phyloP scores from a whole-genome alignment of 2,113 vertebrate genomes.

The Elanoides forficatus region DNA sequence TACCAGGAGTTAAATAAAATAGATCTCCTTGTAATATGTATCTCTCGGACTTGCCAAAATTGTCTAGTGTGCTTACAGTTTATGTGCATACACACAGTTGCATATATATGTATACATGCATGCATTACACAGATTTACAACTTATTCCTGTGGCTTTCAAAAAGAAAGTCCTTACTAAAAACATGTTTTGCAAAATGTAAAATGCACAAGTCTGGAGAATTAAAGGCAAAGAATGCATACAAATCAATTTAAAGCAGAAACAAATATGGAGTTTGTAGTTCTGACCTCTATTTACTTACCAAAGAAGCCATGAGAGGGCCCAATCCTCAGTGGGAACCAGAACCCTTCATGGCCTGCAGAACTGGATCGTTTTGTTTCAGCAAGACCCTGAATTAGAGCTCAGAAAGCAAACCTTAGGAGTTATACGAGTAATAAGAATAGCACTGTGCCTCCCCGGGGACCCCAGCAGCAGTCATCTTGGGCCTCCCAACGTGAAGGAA shows the following conservation, averaged over 20 bases:
- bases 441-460: neutral
- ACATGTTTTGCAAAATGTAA: neutral
- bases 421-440: fast-evolving
- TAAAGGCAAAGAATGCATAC: neutral
- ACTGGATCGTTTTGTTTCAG: neutral
- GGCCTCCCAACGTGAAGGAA: fast-evolving
- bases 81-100: neutral
- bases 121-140: too few species aligned
- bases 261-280: neutral
- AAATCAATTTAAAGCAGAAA: neutral
- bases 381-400: neutral
- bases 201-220: neutral
- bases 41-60: neutral
- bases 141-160: neutral
- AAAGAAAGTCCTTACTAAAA: neutral
- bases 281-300: neutral
- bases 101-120: fast-evolving
- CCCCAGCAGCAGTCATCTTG: neutral
- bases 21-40: neutral
- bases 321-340: neutral
- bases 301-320: neutral
- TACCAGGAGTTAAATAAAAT: neutral
- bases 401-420: neutral
- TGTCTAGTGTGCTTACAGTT: neutral
- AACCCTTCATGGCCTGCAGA: neutral